Base-by-base conservation (phyloP, 2,888 invertebrate species). In the Caenorhabditis auriculariae region DNA sequence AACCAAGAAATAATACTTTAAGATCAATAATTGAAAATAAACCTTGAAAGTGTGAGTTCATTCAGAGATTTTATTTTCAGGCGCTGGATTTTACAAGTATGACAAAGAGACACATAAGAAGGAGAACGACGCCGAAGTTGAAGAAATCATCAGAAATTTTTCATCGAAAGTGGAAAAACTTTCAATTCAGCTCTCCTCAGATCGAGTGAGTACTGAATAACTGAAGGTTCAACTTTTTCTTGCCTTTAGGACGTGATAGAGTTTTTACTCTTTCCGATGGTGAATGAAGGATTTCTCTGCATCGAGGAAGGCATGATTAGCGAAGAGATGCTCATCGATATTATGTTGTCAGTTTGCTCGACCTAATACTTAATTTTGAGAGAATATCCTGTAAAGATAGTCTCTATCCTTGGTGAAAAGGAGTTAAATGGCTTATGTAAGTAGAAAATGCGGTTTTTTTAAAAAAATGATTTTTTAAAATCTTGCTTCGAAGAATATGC, bases 11-110 rank as follows among this genome's bases (percentile, higher is more conserved):
- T 23, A 12, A 42, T 23, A 9, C n/a, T 41, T n/a, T n/a, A n/a
- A n/a, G n/a, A n/a, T n/a, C n/a, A 21, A n/a, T 12, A n/a, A 6
- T 41, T 41, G 9, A 41, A 27, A 32, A 19, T n/a, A n/a, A 27
- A 17, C 29, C 42, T 23, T 39, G 23, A 7, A 15, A n/a, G 32
- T 7, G 12, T 27, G 27, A 19, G 12, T 29, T 23, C n/a, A 38
- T 27, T 42, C 49, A 29, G 12, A 24, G 7, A 35, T 19, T 26
- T 2, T 29, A 17, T 27, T 51, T 64, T 38, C 38, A 70, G 72
- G 70, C 37, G 62, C 53, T 43, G 74, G 74, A n/a, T 75, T 68
- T 53, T 75, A 73, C 48, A 56, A 58, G 32, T 75, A 75, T 45
- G 64, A 71, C 37, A 19, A 39, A 12, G 50, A 50, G 17, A 67